A percentile compares a stretch with the other conserved stretches of the same genome.
These are phyloP conservation scores for Siniperca scherzeri DNA, from an alignment of 2,797 vertebrate species.

Conservation along the genomic window DNA sequence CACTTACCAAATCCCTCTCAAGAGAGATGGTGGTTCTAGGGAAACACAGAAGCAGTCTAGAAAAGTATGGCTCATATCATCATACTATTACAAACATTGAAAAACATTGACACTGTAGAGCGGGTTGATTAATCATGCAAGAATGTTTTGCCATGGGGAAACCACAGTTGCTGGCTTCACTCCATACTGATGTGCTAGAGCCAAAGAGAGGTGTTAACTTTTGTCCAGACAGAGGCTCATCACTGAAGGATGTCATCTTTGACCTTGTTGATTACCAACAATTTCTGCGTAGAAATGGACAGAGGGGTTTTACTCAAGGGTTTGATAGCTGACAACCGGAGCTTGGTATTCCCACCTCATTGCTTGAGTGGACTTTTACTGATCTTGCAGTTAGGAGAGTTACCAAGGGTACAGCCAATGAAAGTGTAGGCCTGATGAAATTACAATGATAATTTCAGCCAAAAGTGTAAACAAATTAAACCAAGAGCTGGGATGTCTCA, in stretches of 20 bases:
- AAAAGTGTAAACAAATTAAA: constrained; percentile 24
- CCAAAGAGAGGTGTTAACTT: neutral
- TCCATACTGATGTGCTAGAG: neutral
- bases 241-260: neutral
- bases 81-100: neutral
- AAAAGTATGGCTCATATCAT: neutral
- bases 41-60: constrained; percentile 1
- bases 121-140: neutral
- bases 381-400: neutral
- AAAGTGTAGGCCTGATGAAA: neutral
- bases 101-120: neutral
- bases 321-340: neutral
- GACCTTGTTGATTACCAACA: neutral
- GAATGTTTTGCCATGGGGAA: neutral
- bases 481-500: constrained; percentile 15
- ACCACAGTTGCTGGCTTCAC: constrained; percentile 5
- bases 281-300: neutral
- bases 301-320: neutral
- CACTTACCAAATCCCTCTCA: constrained; percentile 28
- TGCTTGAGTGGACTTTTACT: neutral
- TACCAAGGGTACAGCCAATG: neutral
- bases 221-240: neutral
- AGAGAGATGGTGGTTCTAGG: neutral
- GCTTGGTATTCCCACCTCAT: neutral
- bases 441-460: neutral